Evolutionary conservation across 1,140 invertebrate genomes (phyloP), one percentile per base, ranked within the genome.

Genomic region (Solenopsis fugax): DNA sequence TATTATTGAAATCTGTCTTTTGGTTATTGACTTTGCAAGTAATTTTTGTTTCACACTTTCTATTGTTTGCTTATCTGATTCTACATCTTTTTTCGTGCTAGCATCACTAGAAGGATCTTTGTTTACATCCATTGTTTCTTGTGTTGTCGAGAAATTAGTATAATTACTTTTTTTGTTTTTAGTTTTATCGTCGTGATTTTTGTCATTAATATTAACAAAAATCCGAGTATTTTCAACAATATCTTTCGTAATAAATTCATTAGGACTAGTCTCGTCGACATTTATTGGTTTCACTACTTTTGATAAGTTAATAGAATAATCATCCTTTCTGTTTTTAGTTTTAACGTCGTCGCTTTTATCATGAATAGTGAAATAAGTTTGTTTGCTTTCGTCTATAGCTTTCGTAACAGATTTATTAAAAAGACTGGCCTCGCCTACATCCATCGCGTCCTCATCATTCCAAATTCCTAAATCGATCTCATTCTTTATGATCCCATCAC

Each of bases 1-100:
- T 16, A 92, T 87, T 73, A 86, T 29, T 12, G 87, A 34, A 54
- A 60, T 60, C 7, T 75, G 45, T 60, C 45, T 21, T n/a, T 75
- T 16, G 2, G 16, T 13, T 80, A 45, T 18, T 13, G 48, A 72
- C n/a, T 29, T 80, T 52, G 4, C n/a, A 34, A 16, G 9, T n/a
- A 16, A 37, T 21, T 54, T 80, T 67, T 52, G 29, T 71, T 54
- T 56, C 4, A 37, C 10, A 29, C 9, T 56, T 24, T 69, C 34
- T 29, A 41, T 9, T 52, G 45, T 24, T 52, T 69, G 21, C 10
- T 84, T 50, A 37, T 37, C 7, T 21, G 12, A 2, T 21, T 48
- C 12, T 48, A 4, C 13, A 37, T 37, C 13, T 21, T 50, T 4
- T 34, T 48, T 34, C 12, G 2, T n/a, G 54, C 9, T 67, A 45